Conservation (phyloP, 2,113 vertebrate species). For the Prietella phreatophila region DNA sequence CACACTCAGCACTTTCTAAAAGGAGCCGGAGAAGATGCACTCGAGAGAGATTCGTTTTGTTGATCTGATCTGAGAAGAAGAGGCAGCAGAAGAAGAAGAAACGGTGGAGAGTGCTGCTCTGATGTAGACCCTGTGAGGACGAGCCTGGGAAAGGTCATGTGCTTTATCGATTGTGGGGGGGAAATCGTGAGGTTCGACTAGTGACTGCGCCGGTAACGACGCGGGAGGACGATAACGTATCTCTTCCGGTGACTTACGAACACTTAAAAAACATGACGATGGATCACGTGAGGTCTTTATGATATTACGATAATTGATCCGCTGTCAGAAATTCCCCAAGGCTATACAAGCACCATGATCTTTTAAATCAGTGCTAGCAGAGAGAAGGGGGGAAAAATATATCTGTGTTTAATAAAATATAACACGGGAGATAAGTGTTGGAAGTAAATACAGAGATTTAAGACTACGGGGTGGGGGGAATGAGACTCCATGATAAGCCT, state of each 20-base stretch:
- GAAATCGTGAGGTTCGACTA: neutral
- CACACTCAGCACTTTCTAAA: slow-evolving; percentile 46
- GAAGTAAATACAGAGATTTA: slow-evolving; percentile 16
- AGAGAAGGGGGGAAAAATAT: neutral
- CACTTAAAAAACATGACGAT: neutral
- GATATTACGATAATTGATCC: neutral
- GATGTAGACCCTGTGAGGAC: slow-evolving; percentile 11
- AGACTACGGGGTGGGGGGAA: neutral
- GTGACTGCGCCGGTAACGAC: neutral
- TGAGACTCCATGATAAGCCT: neutral
- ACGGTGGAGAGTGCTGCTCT: slow-evolving; percentile 27
- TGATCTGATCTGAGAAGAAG: slow-evolving; percentile 24
- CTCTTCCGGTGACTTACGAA: neutral
- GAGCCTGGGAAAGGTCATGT: slow-evolving; percentile 1
- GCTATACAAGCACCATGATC: neutral
- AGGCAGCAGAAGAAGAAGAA: slow-evolving; percentile 10
- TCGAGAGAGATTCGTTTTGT: slow-evolving; percentile 33
- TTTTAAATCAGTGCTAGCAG: neutral
- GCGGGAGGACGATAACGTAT: neutral
- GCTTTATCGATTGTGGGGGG: slow-evolving; percentile 39
- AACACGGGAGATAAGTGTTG: slow-evolving; percentile 26
- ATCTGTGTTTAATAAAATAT: neutral
- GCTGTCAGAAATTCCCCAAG: neutral
- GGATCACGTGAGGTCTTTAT: neutral
- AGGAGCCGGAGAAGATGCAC: slow-evolving; percentile 10